These are phyloP conservation scores for Muschampia plurimacula DNA, from an alignment of 2,888 invertebrate genomes.

Conservation along the genomic window DNA sequence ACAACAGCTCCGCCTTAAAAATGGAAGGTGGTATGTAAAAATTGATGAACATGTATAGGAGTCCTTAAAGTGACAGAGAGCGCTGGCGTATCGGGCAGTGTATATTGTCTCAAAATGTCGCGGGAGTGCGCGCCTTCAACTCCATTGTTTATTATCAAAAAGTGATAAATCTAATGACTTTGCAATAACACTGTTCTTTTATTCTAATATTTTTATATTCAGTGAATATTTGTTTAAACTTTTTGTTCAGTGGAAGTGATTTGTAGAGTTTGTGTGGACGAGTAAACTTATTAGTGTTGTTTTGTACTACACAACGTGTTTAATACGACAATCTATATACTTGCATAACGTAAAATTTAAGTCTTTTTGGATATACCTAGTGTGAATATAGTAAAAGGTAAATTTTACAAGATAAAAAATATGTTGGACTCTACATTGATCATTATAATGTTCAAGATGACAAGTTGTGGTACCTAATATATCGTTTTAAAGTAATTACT, in stretches of 20 bases:
- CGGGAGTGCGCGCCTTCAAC: slow-evolving; percentile 70
- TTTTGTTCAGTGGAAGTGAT: slow-evolving; percentile 37
- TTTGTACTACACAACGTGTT: slow-evolving; percentile 20
- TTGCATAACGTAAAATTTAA: background rate
- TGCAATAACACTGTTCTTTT: slow-evolving; percentile 66
- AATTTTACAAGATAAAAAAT: background rate
- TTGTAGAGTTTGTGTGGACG: slow-evolving; percentile 49
- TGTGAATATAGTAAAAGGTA: background rate
- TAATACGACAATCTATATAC: background rate
- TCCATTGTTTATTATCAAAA: slow-evolving; percentile 82
- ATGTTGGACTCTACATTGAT: background rate
- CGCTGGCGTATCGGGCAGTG: slow-evolving; percentile 84
- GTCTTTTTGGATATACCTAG: background rate
- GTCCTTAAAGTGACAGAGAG: slow-evolving; percentile 86
- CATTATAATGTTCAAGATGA: background rate
- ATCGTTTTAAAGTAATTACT: too few relatives aligned
- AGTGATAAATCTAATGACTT: slow-evolving; percentile 84
- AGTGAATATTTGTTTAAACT: slow-evolving; percentile 52
- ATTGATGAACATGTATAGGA: slow-evolving; percentile 86
- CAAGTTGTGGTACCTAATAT: too few relatives aligned
- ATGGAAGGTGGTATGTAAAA: slow-evolving; percentile 86
- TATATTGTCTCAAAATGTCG: slow-evolving; percentile 85
- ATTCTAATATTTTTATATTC: slow-evolving; percentile 54
- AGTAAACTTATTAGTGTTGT: slow-evolving; percentile 33
- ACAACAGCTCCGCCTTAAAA: slow-evolving; percentile 86